phyloP scores from a whole-genome alignment of 2,797 vertebrate genomes.

The Sphaeramia orbicularis region DNA sequence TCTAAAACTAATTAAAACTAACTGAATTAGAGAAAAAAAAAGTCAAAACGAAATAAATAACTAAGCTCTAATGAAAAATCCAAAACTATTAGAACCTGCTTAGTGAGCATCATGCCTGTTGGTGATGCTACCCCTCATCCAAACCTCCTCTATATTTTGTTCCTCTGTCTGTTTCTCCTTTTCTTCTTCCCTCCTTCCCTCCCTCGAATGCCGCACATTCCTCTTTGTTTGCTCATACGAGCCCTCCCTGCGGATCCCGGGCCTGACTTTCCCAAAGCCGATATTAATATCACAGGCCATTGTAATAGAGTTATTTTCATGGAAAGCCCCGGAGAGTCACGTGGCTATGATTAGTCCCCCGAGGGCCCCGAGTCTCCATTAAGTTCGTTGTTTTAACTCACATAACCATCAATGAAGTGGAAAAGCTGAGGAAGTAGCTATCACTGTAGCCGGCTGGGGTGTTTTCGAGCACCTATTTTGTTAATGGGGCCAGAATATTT shows the following conservation, averaged over 20 bases:
- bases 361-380: conserved; percentile 90
- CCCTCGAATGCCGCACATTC: conserved; percentile 91
- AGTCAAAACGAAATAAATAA: too few species aligned
- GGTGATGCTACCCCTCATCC: conserved; percentile 65
- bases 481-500: conserved; percentile 89
- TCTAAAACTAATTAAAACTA: too few species aligned
- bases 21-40: too few species aligned
- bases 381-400: conserved; percentile 95
- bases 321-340: conserved; percentile 97
- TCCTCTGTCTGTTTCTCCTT: conserved; percentile 58
- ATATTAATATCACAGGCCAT: conserved; percentile 99
- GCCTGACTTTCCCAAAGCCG: conserved; percentile 95
- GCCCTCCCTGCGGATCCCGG: conserved; percentile 89
- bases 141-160: conserved; percentile 44
- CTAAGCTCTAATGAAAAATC: too few species aligned
- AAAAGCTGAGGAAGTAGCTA: conserved; percentile 95
- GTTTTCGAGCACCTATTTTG: conserved; percentile 88
- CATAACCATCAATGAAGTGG: conserved; percentile 95
- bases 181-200: conserved; percentile 55
- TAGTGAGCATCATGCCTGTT: conserved; percentile 62
- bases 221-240: conserved; percentile 89
- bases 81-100: too few species aligned
- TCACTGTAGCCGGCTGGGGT: conserved; percentile 86
- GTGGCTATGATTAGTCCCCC: conserved; percentile 95
- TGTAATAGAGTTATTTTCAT: conserved; percentile 99